Base-by-base conservation (phyloP, 2,113 vertebrate genomes). In the Sakesphorus luctuosus region DNA sequence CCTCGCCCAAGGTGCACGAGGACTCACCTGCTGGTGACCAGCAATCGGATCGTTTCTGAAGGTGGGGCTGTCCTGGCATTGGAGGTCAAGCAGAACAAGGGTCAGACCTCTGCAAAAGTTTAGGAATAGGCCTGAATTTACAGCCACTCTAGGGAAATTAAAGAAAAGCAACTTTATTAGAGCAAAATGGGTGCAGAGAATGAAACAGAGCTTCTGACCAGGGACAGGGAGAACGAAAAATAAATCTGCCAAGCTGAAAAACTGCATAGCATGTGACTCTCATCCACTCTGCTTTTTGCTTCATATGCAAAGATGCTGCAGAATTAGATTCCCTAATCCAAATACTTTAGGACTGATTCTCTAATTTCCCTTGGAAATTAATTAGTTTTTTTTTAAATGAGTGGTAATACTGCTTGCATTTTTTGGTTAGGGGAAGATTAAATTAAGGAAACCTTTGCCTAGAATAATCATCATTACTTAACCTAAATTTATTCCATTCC, bases 401-500 rank as follows among this genome's bases (percentile, higher is more conserved):
- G 72, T 94, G 87, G 92, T 90, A 97, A 93, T 87, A 18, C 84
- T 90, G 81, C 96, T 96, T 94, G 78, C 82, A 80, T 95, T 96
- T 97, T 96, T 94, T 89, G 95, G 95, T 94, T 97, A 90, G 76
- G 90, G 93, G 86, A 92, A 94, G 95, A 94, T 97, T 96, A 97
- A 97, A 96, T 69, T 92, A 95, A 97, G 94, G 96, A 96, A 97
- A 97, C 93, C 90, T 97, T 96, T 97, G 93, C 94, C 95, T 96
- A 91, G 66, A 95, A 96, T 92, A 92, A 96, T 86, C 92, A 74
- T 96, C 36, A 1, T 94, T 94, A 77, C 92, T 96, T 96, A 90
- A 84, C 89, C 73, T 96, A 95, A 97, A 97, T 95, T 92, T 97
- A 97, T 97, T 96, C 92, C 94, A 72, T 91, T 96, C 93, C 78